Evolutionary conservation across 2,888 invertebrate genomes (phyloP).

Genomic region (Agelastica alni): DNA sequence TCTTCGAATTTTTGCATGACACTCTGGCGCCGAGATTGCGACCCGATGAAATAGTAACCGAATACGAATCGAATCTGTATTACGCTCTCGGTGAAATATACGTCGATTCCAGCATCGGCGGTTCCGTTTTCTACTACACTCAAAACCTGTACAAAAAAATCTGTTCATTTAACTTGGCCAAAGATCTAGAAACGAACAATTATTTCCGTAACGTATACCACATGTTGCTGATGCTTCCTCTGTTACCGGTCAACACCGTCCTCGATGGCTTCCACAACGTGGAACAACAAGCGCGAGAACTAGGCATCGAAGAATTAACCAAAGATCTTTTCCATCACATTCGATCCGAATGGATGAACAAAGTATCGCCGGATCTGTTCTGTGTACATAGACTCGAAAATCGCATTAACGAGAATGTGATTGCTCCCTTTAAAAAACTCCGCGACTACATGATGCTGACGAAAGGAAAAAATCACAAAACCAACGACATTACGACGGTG

Average conservation of each 20-base stretch:
- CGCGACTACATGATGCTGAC: conserved; percentile 49
- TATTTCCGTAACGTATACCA: conserved; percentile 52
- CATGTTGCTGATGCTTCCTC: conserved; percentile 53
- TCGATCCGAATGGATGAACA: conserved; percentile 47
- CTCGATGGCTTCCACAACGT: conserved; percentile 50
- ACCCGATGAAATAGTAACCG: conserved; percentile 52
- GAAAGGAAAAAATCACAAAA: conserved; percentile 46
- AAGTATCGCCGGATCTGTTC: conserved; percentile 52
- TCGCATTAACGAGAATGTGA: conserved; percentile 52
- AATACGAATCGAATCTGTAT: conserved; percentile 52
- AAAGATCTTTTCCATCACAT: conserved; percentile 47
- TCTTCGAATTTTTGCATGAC: conserved; percentile 48
- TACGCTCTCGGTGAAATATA: conserved; percentile 52
- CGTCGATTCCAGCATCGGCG: conserved; percentile 50
- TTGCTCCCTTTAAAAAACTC: conserved; percentile 53
- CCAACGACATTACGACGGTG: conserved; percentile 41
- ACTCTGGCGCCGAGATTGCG: conserved; percentile 47
- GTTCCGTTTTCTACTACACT: conserved; percentile 52
- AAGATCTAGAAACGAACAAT: conserved; percentile 50
- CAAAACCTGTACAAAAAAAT: conserved; percentile 54
- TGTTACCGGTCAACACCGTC: conserved; percentile 53
- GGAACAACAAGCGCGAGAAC: conserved; percentile 47
- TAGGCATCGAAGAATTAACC: conserved; percentile 40
- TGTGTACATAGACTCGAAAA: conserved; percentile 52
- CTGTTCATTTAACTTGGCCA: conserved; percentile 47